A percentile compares a stretch with the other conserved stretches of the same genome.
Conservation (phyloP, 2,113 vertebrate species). For the Lonchura striata region DNA sequence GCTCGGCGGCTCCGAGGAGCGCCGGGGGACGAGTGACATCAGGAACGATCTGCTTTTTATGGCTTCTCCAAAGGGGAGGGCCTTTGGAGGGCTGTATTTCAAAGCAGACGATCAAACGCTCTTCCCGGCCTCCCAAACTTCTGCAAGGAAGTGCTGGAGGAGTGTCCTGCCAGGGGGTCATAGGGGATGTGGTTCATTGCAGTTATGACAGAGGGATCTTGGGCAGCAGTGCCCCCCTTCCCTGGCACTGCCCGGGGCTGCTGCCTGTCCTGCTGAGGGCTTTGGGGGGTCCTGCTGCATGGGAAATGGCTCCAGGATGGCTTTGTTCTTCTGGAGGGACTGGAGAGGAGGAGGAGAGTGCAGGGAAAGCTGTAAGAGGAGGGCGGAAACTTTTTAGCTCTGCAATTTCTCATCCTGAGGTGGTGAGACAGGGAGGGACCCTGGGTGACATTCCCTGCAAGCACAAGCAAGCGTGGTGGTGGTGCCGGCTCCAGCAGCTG, state of each 20-base stretch:
- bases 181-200: fast-evolving
- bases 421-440: background rate
- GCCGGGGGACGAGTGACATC: conserved; percentile 44
- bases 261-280: background rate
- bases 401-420: background rate
- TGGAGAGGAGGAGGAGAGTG: background rate
- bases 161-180: background rate
- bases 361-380: background rate
- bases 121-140: background rate
- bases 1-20: conserved; percentile 20
- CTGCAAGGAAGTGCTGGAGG: background rate
- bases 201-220: fast-evolving
- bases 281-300: background rate
- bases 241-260: background rate
- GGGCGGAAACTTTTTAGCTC: background rate
- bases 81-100: conserved; percentile 58
- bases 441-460: background rate
- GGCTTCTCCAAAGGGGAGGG: conserved; percentile 48
- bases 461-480: fast-evolving
- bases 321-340: fast-evolving
- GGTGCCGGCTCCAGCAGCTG: background rate
- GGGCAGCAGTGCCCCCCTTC: fast-evolving
- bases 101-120: background rate
- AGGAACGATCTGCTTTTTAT: conserved; percentile 65
- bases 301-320: fast-evolving